Percentiles rank a stretch among this genome's conserved stretches.
These are phyloP conservation scores for Origma solitaria DNA, from an alignment of 2,113 vertebrate genomes.

Conservation along the genomic window DNA sequence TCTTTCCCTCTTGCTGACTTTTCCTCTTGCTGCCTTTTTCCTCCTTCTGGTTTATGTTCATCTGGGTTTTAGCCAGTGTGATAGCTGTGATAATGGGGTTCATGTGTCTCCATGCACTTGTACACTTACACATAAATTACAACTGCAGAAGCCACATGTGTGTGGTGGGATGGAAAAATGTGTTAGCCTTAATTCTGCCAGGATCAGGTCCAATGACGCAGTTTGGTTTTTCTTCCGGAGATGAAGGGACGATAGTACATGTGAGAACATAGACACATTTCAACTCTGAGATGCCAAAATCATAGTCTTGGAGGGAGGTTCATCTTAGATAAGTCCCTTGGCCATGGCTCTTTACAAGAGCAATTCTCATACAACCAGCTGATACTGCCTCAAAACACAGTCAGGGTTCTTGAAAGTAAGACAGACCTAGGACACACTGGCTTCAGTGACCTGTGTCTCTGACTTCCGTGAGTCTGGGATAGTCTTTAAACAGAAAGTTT, in stretches of 20 bases:
- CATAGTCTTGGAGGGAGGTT: background rate
- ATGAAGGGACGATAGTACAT: background rate
- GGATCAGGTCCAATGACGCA: background rate
- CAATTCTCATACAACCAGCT: background rate
- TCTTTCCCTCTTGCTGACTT: slow-evolving; percentile 3
- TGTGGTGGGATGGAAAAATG: background rate
- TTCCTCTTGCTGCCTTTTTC: background rate
- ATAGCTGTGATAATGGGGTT: background rate
- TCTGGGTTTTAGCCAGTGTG: background rate
- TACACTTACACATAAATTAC: background rate
- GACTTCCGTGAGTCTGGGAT: background rate
- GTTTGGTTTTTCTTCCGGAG: background rate
- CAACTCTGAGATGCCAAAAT: background rate
- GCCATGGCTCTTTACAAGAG: background rate
- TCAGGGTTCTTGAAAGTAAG: background rate
- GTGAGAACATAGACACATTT: background rate
- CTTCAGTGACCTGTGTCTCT: background rate
- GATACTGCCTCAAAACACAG: background rate
- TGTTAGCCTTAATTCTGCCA: background rate
- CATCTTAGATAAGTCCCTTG: background rate
- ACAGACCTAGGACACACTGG: background rate
- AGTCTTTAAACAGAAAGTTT: background rate
- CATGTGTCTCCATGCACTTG: background rate
- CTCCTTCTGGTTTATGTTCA: background rate
- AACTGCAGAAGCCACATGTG: background rate